Evolutionary conservation across 2,888 invertebrate species (phyloP), one percentile per base, ranked within the genome.

Genomic region (Dichetophora obliterata): DNA sequence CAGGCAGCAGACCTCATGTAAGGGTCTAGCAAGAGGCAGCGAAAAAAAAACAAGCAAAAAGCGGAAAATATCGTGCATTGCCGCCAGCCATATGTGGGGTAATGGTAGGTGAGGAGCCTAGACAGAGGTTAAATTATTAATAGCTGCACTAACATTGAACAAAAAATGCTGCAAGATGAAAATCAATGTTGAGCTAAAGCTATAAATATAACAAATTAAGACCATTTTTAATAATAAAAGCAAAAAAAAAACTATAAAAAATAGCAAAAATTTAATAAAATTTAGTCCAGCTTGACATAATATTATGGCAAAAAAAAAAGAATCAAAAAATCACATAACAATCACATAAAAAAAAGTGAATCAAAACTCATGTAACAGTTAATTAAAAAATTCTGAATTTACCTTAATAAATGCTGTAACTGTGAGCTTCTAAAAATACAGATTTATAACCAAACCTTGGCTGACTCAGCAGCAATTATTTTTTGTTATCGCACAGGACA

Each of bases 391-490:
- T n/a, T n/a, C n/a, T n/a, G n/a, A 68, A 50, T 5, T 50, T 24
- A 68, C 16, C n/a, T 48, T 50, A 68, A 68, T 68, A 50, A 68
- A 68, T 68, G 27, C 14, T 24, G 16, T 50, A 27, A 50, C 22
- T 50, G 2, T 43, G 43, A 11, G 43, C 43, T 43, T 11, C 11
- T 11, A 43, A 43, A 43, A 43, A 11, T 11, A 43, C n/a, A n/a
- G n/a, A n/a, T 68, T 48, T 50, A 24, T n/a, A 68, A 50, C 68
- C 68, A 68, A 68, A 50, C 68, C 68, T 68, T 68, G 63, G 50
- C 50, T 68, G 65, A 65, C 65, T 65, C 59, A 59, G 24, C 24
- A 27, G 24, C 22, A 24, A 48, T 24, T 27, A 50, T 22, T 68
- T 68, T 24, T 3, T 48, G 43, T 37, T 2, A 59, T 19, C 24